Base-by-base conservation (phyloP, 2,888 invertebrate species). In the Bugulina stolonifera region DNA sequence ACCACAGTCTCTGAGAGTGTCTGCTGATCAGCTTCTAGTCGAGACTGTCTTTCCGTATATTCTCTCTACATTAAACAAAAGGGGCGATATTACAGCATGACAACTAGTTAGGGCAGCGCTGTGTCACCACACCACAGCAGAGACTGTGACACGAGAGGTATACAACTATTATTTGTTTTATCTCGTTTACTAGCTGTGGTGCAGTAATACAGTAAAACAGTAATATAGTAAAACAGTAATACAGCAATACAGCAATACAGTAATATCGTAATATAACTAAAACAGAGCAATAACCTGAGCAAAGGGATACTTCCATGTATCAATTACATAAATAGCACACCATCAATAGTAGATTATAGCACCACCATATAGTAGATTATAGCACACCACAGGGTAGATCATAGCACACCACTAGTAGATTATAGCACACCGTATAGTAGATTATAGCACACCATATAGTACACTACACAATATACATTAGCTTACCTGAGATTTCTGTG, bases 1-100 rank as follows among this genome's bases (percentile, higher is more conserved):
- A 80, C 80, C 55, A 85, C 76, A 71, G 81, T 79, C 29, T 81
- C 81, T 1, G 82, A 78, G 75, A 87, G 81, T 75, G 84, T 83
- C 73, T 84, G 84, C 74, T 86, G 84, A 76, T 87, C 85, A 74
- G 85, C 83, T 52, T 86, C 86, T 72, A 86, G 79, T 70, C 84
- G 81, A 73, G 81, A 76, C 72, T 83, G 80, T 74, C 83, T 77
- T 32, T 80, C 79, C 71, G 77, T 73, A 18, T 79, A 77, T 75
- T 85, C 84, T 79, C 80, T 77, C 84, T 84, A 75, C 29, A 78
- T 75, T 73, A 70, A 34, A 54, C 73, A 70, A 43, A 69, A 72
- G 72, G n/a, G 27, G n/a, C n/a, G n/a, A n/a, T 57, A 57, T 57
- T 25, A 14, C 27, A 25, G 5, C 23, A 57, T 69, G 10, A 23